These are phyloP conservation scores for Bungarus multicinctus DNA, from an alignment of 2,113 vertebrate species.

Conservation along the genomic window DNA sequence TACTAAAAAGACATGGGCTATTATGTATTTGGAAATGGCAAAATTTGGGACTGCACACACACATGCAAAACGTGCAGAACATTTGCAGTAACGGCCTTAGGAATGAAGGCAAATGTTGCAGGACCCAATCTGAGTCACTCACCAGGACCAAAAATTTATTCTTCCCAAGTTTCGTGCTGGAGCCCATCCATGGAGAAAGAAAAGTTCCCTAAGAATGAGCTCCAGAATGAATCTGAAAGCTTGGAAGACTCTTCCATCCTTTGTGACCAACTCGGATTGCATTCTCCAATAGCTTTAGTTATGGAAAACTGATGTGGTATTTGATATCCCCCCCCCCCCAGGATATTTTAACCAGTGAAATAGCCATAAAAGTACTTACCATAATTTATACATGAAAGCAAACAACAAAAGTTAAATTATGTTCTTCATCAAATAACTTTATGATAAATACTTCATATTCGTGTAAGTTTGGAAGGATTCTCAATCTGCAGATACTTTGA, in stretches of 20 bases:
- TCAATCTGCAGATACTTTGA: not conserved
- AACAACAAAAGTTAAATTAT: not conserved
- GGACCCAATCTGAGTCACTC: not conserved
- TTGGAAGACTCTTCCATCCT: not conserved
- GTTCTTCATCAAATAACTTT: not conserved
- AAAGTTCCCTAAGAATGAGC: not conserved
- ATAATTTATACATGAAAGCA: not conserved
- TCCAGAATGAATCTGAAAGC: not conserved
- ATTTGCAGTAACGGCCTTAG: not conserved
- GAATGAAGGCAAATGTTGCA: not conserved
- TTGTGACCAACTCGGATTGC: not conserved
- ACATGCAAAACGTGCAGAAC: not conserved
- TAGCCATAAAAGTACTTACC: not conserved
- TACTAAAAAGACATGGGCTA: not conserved
- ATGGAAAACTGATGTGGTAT: not conserved
- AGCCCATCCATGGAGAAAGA: not conserved
- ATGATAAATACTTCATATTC: not conserved
- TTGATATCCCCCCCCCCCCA: not conserved
- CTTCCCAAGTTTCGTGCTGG: not conserved
- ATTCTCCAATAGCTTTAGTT: not conserved
- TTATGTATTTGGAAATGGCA: not conserved
- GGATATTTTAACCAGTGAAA: not conserved
- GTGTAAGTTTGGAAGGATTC: not conserved
- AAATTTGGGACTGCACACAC: too few species aligned
- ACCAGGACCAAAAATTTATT: not conserved